Conservation (phyloP, 37 sponge, comb jelly and placozoan genomes). For the Cladorhizidae sp. region DNA sequence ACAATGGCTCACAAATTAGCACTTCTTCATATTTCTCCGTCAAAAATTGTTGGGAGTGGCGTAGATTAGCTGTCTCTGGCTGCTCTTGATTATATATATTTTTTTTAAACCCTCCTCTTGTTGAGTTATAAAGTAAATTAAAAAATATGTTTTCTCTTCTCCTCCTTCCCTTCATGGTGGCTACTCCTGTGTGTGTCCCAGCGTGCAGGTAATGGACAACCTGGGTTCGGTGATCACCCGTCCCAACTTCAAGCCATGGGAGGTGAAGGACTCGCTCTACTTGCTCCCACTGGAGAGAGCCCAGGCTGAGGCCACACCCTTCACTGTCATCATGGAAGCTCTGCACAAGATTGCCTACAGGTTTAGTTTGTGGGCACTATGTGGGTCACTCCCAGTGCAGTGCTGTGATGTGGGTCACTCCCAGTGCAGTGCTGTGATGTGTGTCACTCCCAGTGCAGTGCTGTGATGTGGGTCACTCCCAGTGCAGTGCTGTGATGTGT, state of each 20-base stretch:
- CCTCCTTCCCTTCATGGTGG: background rate
- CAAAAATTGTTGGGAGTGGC: no score
- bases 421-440: no score
- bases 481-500: no score
- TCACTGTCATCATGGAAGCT: constrained; percentile 54
- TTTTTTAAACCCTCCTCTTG: background rate
- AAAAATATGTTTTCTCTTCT: background rate
- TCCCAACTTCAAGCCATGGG: constrained; percentile 74
- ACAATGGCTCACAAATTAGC: no score
- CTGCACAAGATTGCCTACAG: constrained; percentile 47
- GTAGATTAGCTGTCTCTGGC: no score
- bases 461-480: no score
- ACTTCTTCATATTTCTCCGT: no score
- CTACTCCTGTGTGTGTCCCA: background rate
- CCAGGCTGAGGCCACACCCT: background rate
- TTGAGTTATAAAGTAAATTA: background rate
- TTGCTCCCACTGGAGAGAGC: background rate
- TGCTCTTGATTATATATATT: background rate
- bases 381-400: no score
- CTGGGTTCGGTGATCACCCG: constrained; percentile 39
- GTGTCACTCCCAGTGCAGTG: no score
- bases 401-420: no score
- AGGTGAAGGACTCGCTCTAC: constrained; percentile 53
- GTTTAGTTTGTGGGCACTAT: background rate
- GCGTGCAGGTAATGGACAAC: constrained; percentile 57